Conservation (phyloP, 2,113 vertebrate species). For the Callionymus lyra region DNA sequence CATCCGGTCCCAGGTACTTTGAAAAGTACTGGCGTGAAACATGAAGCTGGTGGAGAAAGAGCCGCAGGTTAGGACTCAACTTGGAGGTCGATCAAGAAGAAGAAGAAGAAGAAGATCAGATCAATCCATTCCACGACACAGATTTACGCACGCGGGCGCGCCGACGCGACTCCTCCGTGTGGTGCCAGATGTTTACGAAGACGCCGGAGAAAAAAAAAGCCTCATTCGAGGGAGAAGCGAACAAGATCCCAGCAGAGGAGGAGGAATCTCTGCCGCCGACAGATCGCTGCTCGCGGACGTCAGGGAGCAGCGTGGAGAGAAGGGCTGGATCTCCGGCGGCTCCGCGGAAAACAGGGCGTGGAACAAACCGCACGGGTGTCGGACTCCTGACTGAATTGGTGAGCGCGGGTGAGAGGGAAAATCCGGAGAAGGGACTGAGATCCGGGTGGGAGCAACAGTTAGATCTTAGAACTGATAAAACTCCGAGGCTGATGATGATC, state of each 20-base stretch:
- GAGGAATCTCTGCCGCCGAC: conserved; percentile 48
- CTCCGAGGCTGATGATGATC: no score
- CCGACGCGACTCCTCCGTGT: conserved; percentile 3
- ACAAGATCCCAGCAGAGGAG: conserved; percentile 36
- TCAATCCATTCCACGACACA: conserved; percentile 63
- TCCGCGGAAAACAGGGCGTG: conserved; percentile 64
- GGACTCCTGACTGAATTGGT: conserved; percentile 34
- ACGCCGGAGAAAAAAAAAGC: conserved; percentile 6
- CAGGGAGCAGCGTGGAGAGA: conserved; percentile 49
- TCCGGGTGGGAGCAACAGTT: background rate
- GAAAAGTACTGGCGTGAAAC: conserved; percentile 52
- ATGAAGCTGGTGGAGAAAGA: conserved; percentile 49
- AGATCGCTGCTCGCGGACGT: conserved; percentile 51
- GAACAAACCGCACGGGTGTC: conserved; percentile 34
- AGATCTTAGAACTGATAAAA: no score
- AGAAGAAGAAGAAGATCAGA: conserved; percentile 36
- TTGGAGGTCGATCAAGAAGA: conserved; percentile 51
- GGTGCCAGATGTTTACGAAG: conserved; percentile 12
- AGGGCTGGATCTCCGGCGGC: conserved; percentile 58
- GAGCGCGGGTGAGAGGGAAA: conserved; percentile 37
- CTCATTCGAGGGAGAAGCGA: conserved; percentile 15
- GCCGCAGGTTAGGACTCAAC: conserved; percentile 54
- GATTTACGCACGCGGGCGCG: conserved; percentile 6
- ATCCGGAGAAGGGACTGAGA: conserved; percentile 30
- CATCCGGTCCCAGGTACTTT: conserved; percentile 58